Percentiles rank a stretch among this genome's conserved stretches.
Evolutionary conservation across 2,888 invertebrate species (phyloP).

Genomic region (Tetragonisca angustula): DNA sequence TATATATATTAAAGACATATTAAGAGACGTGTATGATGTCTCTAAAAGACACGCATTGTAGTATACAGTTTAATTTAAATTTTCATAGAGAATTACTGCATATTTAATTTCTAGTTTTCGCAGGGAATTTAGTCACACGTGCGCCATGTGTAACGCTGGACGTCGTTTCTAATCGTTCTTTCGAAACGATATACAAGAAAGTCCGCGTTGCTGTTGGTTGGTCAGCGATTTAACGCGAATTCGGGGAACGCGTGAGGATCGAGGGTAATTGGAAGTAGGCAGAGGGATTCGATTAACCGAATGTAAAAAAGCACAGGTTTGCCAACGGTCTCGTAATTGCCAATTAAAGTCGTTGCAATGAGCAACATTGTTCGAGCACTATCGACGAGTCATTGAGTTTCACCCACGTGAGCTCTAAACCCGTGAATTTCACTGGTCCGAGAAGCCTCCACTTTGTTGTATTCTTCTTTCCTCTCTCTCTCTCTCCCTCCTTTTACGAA

Average conservation of each 20-base stretch:
- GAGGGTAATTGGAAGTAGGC: constrained; percentile 48
- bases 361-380: constrained; percentile 46
- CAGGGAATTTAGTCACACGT: not conserved
- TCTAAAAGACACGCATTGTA: no score
- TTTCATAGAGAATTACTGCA: not conserved
- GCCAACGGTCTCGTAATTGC: constrained; percentile 45
- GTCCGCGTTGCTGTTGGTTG: not conserved
- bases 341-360: constrained; percentile 54
- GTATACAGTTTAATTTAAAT: not conserved
- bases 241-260: constrained; percentile 24
- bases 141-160: not conserved
- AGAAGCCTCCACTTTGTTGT: constrained; percentile 5
- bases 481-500: no score
- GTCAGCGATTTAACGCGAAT: constrained; percentile 32
- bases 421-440: constrained; percentile 6
- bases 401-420: constrained; percentile 10
- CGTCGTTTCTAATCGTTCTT: not conserved
- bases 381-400: constrained; percentile 33
- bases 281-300: constrained; percentile 48
- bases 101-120: not conserved
- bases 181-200: not conserved
- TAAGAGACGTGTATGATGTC: no score
- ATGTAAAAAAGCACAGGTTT: constrained; percentile 46
- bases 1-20: no score
- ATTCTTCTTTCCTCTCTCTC: not conserved